Conservation (phyloP, 1,140 invertebrate genomes). For the Mesaphorura yosii region DNA sequence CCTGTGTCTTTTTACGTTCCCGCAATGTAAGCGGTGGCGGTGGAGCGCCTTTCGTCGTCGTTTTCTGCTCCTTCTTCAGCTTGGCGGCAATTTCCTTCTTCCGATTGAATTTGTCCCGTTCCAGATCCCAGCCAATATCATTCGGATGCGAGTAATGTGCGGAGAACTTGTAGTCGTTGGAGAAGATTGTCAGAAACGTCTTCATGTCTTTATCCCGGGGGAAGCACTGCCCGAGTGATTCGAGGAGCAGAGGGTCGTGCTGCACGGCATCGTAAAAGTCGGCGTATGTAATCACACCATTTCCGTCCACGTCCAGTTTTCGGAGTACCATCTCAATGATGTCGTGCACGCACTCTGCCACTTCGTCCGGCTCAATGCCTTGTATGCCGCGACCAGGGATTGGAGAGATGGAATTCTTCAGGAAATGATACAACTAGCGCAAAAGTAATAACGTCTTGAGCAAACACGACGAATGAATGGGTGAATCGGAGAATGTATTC, state of each 20-base stretch:
- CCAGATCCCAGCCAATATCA: background rate
- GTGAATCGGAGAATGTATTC: no score
- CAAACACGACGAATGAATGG: no score
- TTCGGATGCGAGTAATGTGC: background rate
- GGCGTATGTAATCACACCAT: conserved; percentile 56
- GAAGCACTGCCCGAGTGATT: conserved; percentile 64
- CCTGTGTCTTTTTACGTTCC: no score
- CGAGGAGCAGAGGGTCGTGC: conserved; percentile 55
- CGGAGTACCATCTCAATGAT: conserved; percentile 65
- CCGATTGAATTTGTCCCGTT: background rate
- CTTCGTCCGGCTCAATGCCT: conserved; percentile 45
- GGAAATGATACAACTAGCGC: conserved; percentile 2
- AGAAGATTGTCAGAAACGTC: conserved; percentile 40
- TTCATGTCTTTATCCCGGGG: conserved; percentile 53
- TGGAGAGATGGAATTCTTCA: background rate
- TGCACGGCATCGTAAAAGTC: conserved; percentile 56
- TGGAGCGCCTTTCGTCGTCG: no score
- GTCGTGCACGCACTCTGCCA: conserved; percentile 77
- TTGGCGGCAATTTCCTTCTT: background rate
- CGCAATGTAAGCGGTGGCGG: no score
- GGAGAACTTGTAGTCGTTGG: conserved; percentile 1
- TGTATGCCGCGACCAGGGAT: background rate
- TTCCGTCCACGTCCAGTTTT: conserved; percentile 63
- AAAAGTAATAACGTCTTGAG: no score
- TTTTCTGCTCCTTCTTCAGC: background rate